Conservation (phyloP, 2,113 vertebrate species). For the Dolichotis patagonum region DNA sequence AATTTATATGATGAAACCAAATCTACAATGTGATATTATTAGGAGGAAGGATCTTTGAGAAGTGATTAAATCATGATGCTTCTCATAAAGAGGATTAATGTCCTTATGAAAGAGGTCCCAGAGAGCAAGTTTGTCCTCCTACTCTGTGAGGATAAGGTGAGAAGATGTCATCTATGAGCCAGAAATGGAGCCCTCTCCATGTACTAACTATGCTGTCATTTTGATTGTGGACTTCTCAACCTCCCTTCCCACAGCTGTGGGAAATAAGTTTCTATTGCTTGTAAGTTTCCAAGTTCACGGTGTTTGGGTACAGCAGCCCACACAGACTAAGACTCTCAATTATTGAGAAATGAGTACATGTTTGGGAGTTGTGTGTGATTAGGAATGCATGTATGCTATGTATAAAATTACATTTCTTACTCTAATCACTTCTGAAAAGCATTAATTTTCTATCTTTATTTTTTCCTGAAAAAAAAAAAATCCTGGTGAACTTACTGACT, state of each 20-base stretch:
- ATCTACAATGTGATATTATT: neutral
- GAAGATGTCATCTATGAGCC: neutral
- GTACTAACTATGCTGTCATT: neutral
- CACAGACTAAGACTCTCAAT: neutral
- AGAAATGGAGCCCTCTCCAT: neutral
- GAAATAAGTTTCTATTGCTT: neutral
- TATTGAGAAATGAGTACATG: neutral
- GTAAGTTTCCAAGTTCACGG: neutral
- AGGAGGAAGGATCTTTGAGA: neutral
- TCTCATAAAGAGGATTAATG: neutral
- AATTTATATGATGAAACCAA: neutral
- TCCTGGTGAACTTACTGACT: neutral
- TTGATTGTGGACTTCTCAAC: neutral
- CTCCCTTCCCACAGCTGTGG: neutral
- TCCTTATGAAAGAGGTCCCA: neutral
- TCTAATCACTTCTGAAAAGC: constrained; percentile 3
- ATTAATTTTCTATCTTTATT: constrained; percentile 37
- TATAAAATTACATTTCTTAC: neutral
- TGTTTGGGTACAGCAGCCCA: neutral
- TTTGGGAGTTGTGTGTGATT: too few species aligned
- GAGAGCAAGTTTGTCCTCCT: neutral
- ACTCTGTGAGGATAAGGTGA: neutral
- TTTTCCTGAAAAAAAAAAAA: neutral
- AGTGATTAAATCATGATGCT: neutral
- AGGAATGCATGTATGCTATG: neutral